These are phyloP conservation scores for Antidorcas marsupialis DNA, from an alignment of 2,113 vertebrate species.

Conservation along the genomic window DNA sequence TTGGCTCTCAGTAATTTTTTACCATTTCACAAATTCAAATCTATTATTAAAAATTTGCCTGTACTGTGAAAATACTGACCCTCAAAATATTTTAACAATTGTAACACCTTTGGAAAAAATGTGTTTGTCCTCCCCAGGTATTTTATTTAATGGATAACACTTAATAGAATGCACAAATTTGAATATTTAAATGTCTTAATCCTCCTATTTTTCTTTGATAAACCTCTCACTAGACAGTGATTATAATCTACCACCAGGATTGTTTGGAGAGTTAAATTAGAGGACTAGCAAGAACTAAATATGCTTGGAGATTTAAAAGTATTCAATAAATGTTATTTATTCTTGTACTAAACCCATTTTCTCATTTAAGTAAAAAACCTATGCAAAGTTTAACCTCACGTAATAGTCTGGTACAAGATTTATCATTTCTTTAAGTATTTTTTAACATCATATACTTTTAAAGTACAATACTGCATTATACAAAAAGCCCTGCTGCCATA, in stretches of 20 bases:
- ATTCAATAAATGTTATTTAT: conserved; percentile 31
- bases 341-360: conserved; percentile 36
- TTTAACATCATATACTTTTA: conserved; percentile 28
- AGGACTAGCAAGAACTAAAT: not conserved
- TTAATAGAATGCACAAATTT: conserved; percentile 29
- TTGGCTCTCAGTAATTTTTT: not conserved
- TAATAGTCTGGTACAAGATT: not conserved
- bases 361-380: not conserved
- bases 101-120: not conserved
- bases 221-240: not conserved
- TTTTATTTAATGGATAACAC: not conserved
- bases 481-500: conserved; percentile 25
- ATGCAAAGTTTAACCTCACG: not conserved
- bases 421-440: conserved; percentile 31
- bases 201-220: conserved; percentile 9
- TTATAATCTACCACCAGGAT: not conserved
- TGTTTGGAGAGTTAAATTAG: conserved; percentile 16
- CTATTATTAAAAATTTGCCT: not conserved
- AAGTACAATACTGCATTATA: not conserved
- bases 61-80: not conserved
- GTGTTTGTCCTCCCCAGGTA: not conserved
- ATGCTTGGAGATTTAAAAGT: conserved; percentile 32
- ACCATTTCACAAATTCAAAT: not conserved
- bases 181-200: conserved; percentile 50
- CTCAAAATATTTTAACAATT: conserved; percentile 18